These are phyloP conservation scores for Halocynthia roretzi DNA, from an alignment of 23 tunicate species.

Conservation along the genomic window DNA sequence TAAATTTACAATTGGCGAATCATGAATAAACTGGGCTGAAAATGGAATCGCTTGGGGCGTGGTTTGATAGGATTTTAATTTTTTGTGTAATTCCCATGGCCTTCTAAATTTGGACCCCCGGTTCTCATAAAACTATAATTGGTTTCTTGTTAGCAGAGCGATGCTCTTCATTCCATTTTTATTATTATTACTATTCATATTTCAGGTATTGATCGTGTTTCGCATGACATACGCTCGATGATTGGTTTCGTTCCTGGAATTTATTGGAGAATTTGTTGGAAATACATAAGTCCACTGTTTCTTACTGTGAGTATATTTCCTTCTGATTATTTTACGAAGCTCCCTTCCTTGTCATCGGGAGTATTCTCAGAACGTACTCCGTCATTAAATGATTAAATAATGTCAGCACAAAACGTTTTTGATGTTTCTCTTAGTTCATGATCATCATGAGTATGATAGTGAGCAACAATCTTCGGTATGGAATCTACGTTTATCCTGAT, in stretches of 20 bases:
- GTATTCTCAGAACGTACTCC: no score
- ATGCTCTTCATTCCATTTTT: no score
- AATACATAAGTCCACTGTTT: slow-evolving; percentile 66
- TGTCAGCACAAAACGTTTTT: neutral
- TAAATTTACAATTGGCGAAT: no score
- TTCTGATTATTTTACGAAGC: neutral
- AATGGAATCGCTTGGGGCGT: no score
- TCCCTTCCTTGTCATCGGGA: neutral
- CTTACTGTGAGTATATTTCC: slow-evolving; percentile 41
- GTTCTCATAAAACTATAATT: no score
- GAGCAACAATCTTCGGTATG: slow-evolving; percentile 42
- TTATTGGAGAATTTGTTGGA: slow-evolving; percentile 78
- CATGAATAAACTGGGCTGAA: no score
- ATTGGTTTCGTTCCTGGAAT: slow-evolving; percentile 72
- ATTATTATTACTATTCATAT: neutral
- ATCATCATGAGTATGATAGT: slow-evolving; percentile 68
- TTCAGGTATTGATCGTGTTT: slow-evolving; percentile 68
- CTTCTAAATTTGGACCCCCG: no score
- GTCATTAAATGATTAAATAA: neutral
- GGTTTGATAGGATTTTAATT: no score
- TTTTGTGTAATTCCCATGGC: no score
- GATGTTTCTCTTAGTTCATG: slow-evolving; percentile 52
- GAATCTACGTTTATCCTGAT: slow-evolving; percentile 28
- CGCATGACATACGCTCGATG: slow-evolving; percentile 77
- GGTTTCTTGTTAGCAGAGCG: no score